Evolutionary conservation across 2,888 invertebrate species (phyloP).

Genomic region (Xestia sexstrigata): DNA sequence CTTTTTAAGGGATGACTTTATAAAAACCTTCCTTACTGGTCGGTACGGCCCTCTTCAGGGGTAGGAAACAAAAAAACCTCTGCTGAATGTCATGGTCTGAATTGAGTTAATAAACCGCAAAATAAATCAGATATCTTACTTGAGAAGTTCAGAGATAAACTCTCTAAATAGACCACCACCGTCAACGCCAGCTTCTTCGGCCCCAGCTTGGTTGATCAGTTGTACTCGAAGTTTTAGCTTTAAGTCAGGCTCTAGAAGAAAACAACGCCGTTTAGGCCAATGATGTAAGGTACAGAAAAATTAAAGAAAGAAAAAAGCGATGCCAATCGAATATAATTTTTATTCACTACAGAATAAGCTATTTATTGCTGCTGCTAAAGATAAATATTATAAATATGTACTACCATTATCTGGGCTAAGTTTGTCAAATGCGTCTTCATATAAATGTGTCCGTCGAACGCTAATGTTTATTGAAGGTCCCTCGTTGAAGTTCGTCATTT

Average conservation of each 20-base stretch:
- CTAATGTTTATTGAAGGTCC: constrained; percentile 94
- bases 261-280: background rate
- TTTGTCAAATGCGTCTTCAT: constrained; percentile 99
- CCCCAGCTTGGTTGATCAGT: constrained; percentile 96
- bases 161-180: constrained; percentile 99
- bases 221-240: constrained; percentile 96
- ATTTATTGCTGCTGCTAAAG: background rate
- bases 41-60: no score
- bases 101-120: no score
- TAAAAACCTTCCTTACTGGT: no score
- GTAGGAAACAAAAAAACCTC: no score
- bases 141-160: constrained; percentile 97
- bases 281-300: background rate
- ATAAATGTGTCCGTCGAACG: constrained; percentile 97
- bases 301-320: background rate
- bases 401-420: constrained; percentile 97
- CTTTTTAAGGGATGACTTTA: no score
- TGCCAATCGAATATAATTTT: background rate
- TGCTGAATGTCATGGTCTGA: no score
- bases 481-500: constrained; percentile 93
- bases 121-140: constrained; percentile 80
- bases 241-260: constrained; percentile 94
- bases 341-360: background rate
- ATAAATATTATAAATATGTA: constrained; percentile 41
- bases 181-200: constrained; percentile 99